A percentile compares a stretch with the other conserved stretches of the same genome.
phyloP scores from a whole-genome alignment of 2,888 invertebrate species.

The Drosophila peninsularis region DNA sequence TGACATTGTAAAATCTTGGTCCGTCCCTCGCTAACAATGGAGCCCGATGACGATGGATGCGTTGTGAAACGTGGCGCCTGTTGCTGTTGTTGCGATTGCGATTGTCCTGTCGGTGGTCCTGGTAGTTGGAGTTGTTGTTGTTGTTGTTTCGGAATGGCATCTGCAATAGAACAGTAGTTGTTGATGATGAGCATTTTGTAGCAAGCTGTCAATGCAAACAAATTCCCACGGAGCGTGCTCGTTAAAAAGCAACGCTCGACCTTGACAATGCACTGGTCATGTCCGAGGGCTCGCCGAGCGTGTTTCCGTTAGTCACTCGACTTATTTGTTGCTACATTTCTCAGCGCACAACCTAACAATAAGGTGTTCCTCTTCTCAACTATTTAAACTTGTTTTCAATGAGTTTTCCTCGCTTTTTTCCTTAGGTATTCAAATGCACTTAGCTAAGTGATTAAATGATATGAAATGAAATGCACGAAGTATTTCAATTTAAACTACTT shows the following conservation, averaged over 20 bases:
- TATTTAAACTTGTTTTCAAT: neutral
- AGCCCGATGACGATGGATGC: constrained; percentile 93
- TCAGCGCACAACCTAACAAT: neutral
- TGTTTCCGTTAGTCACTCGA: constrained; percentile 5
- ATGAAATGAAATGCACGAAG: too few relatives aligned
- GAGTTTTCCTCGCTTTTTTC: neutral
- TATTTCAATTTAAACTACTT: too few relatives aligned
- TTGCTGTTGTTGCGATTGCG: constrained; percentile 69
- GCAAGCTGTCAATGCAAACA: constrained; percentile 14
- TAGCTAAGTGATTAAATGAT: neutral
- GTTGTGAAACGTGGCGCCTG: constrained; percentile 95
- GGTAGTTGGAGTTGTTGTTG: constrained; percentile 33
- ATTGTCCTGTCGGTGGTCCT: constrained; percentile 8
- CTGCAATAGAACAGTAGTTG: constrained; percentile 43
- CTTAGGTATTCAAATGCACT: neutral
- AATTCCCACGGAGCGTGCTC: constrained; percentile 4
- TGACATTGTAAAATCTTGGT: constrained; percentile 97
- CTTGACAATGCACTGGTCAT: constrained; percentile 12
- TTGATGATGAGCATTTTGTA: constrained; percentile 37
- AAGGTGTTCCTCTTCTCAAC: neutral
- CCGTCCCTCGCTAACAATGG: constrained; percentile 93
- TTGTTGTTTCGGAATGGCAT: constrained; percentile 39
- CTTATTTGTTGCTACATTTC: neutral
- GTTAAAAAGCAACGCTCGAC: constrained; percentile 7
- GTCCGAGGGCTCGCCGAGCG: neutral